Percentiles rank a stretch among this genome's conserved stretches.
Evolutionary conservation across 2,797 vertebrate species (phyloP).

Genomic region (Pristis pectinata): DNA sequence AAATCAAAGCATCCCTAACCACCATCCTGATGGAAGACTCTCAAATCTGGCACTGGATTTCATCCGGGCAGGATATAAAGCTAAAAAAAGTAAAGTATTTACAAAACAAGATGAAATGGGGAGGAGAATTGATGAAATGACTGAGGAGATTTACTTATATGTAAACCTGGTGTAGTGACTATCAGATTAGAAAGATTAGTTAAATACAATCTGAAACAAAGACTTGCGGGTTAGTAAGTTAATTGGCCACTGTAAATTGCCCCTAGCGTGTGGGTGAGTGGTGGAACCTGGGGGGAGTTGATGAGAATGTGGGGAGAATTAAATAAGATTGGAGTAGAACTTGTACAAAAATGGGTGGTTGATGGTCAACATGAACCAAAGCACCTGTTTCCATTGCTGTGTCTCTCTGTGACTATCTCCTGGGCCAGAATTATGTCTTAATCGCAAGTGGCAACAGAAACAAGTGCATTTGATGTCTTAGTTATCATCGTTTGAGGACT

Average conservation of each 20-base stretch:
- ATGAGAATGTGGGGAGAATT: too few species aligned
- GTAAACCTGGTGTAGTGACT: not conserved
- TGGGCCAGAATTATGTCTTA: not conserved
- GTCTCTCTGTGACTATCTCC: not conserved
- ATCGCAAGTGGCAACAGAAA: not conserved
- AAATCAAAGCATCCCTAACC: conserved; percentile 56
- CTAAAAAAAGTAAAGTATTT: conserved; percentile 30
- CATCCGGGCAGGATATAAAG: conserved; percentile 55
- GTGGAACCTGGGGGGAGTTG: too few species aligned
- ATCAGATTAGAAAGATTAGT: not conserved
- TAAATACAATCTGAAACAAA: not conserved
- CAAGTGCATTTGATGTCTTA: not conserved
- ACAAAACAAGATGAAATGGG: conserved; percentile 38
- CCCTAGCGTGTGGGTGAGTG: too few species aligned
- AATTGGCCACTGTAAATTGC: too few species aligned
- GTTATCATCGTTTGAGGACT: not conserved
- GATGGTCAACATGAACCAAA: too few species aligned
- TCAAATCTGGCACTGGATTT: conserved; percentile 53
- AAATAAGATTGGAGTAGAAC: too few species aligned
- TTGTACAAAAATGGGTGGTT: too few species aligned
- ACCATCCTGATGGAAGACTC: conserved; percentile 54
- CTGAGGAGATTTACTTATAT: not conserved
- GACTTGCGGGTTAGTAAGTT: too few species aligned
- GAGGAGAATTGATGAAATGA: too few species aligned
- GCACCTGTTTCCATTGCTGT: too few species aligned